Evolutionary conservation across 92 coral and sea anemone genomes (phyloP).

Genomic region (Zoanthus sansibaricus): DNA sequence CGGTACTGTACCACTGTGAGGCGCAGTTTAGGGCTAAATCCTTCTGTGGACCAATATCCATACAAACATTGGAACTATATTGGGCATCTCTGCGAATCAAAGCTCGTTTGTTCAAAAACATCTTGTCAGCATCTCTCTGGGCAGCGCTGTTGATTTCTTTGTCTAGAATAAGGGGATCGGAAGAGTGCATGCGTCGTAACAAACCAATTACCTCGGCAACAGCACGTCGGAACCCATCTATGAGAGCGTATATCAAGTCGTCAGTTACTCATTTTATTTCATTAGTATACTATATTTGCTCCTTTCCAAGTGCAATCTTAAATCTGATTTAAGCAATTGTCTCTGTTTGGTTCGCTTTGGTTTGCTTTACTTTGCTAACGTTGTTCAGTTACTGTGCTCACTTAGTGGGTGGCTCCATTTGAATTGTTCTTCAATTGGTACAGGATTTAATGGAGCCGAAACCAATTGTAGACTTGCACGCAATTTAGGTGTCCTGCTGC

Average conservation of each 20-base stretch:
- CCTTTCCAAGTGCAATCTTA: neutral
- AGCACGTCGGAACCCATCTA: neutral
- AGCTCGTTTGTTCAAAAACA: slow-evolving; percentile 31
- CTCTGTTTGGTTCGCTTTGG: too few species aligned
- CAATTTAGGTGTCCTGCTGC: too few species aligned
- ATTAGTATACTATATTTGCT: neutral
- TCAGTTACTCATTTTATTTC: neutral
- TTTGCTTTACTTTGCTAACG: too few species aligned
- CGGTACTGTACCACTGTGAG: slow-evolving; percentile 73
- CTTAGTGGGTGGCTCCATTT: too few species aligned
- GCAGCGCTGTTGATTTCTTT: slow-evolving; percentile 34
- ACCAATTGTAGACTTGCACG: too few species aligned
- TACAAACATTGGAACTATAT: slow-evolving; percentile 67
- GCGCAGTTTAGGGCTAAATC: slow-evolving; percentile 59
- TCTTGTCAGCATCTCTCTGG: slow-evolving; percentile 49
- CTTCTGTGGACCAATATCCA: slow-evolving; percentile 35
- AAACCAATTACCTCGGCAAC: neutral
- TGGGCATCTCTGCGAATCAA: slow-evolving; percentile 38
- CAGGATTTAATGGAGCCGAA: too few species aligned
- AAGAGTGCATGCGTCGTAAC: slow-evolving; percentile 34
- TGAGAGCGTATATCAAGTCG: neutral
- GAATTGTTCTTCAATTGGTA: too few species aligned
- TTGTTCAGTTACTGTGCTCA: too few species aligned
- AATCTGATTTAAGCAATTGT: neutral
- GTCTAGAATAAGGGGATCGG: slow-evolving; percentile 10